Base-by-base conservation (phyloP, 2,888 invertebrate genomes). In the Nysson spinosus region DNA sequence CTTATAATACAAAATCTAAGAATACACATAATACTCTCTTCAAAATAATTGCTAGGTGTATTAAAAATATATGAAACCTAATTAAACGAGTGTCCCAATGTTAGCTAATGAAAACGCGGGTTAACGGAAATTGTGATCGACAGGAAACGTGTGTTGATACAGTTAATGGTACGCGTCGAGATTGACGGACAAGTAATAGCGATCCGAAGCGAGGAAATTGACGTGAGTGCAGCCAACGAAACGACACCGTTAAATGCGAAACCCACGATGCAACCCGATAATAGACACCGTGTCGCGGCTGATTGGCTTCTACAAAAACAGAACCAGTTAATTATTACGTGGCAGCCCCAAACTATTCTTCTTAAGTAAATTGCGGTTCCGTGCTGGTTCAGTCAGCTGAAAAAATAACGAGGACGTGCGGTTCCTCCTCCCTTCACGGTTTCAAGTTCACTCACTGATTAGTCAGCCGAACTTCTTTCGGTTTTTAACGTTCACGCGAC, bases 271-370 rank as follows among this genome's bases (percentile, higher is more conserved):
- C 24, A 12, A 22, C 39, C 35, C 62, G 50, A 51, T 77, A 69
- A 68, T 74, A 60, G 68, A 69, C 63, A 57, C 52, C 50, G 24
- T 30, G 44, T 14, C 40, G 32, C 67, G 55, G 47, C 54, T 69
- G 75, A 77, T 74, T 79, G 83, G 83, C 83, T 85, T 84, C 83
- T 76, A 72, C 71, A 65, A 80, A 83, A 83, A 84, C 77, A 84
- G 63, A 57, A 65, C 63, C 52, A 50, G 78, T 66, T 84, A 83
- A 83, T 84, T 84, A 79, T 74, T 69, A 72, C 72, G 65, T 65
- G 42, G 55, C 17, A 14, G 17, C 28, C 2, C 6, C 7, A 17
- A 43, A 42, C 37, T 56, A 30, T 55, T 62, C 52, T 58, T 47
- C 30, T 68, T 58, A 63, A 66, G 69, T 63, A 61, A 50, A 63